Evolutionary conservation across 2,113 vertebrate species (phyloP), one percentile per base, ranked within the genome.

Genomic region (Vidua macroura): DNA sequence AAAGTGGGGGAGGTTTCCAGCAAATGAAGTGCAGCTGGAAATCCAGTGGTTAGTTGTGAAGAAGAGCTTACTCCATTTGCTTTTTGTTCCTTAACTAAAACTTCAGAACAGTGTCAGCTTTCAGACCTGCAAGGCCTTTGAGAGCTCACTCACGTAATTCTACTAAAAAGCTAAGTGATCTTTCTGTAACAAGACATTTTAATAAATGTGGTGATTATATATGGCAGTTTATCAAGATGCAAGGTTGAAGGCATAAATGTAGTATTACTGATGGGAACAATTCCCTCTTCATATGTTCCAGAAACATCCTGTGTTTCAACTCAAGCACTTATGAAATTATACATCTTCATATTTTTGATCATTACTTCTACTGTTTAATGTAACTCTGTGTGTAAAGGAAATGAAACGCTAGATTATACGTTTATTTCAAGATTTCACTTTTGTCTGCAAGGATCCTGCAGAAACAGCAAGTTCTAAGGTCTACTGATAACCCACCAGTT

Each of bases 161-260:
- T 73, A 60, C 46, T 66, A 66, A 58, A 84, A 91, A 58, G 35
- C 62, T 17, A 81, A 93, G 49, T 27, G 81, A 79, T 84, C 63
- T 46, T 85, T 82, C 70, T 82, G 81, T 73, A 82, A 76, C 15
- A 48, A 75, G 88, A 49, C 44, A 43, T 70, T 78, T 82, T 27
- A 64, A 92, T 89, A 92, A 92, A 92, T 0, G 1, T 53, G 48
- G 31, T 37, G 60, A 81, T 92, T 84, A 64, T 9, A 31, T 56
- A 21, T 64, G 83, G 83, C 91, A 81, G n/a, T 82, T 91, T 66
- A 89, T 76, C 58, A 79, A 91, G 67, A 82, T 37, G 69, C 3
- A 8, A 64, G 13, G 48, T n/a, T 88, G 91, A 90, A 91, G 62
- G 53, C 2, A 3, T 37, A 51, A 87, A 68, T n/a, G 35, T 67